A percentile compares a stretch with the other conserved stretches of the same genome.
These are phyloP conservation scores for Oedothorax gibbosus DNA, from an alignment of 1,140 invertebrate species.

Conservation along the genomic window DNA sequence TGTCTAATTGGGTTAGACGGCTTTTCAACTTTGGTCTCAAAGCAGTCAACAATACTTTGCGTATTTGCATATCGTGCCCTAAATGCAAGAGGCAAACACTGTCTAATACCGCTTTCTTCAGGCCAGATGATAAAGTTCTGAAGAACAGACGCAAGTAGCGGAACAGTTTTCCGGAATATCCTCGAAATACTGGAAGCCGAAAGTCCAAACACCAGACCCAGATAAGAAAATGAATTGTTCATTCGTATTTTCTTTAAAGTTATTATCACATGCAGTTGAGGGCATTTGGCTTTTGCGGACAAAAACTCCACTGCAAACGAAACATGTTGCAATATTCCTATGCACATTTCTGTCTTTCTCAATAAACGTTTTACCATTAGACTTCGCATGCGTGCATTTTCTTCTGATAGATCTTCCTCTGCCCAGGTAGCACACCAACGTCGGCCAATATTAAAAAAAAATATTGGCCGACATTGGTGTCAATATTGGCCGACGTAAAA, in stretches of 20 bases:
- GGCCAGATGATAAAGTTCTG: slow-evolving; percentile 24
- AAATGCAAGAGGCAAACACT: neutral
- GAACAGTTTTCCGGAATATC: slow-evolving; percentile 1
- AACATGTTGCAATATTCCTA: neutral
- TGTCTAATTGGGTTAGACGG: slow-evolving; percentile 38
- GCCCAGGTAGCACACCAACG: no score
- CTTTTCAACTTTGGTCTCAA: slow-evolving; percentile 61
- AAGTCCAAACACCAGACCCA: slow-evolving; percentile 5
- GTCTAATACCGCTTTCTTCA: neutral
- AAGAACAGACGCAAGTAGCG: neutral
- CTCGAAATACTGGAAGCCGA: neutral
- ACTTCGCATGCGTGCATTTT: neutral
- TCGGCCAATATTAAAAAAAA: no score
- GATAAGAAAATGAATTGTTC: neutral
- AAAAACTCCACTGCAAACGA: slow-evolving; percentile 7
- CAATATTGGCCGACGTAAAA: no score
- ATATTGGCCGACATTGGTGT: no score
- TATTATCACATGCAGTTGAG: neutral
- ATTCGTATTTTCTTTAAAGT: slow-evolving; percentile 8
- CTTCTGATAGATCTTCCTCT: neutral
- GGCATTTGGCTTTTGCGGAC: neutral
- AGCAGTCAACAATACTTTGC: slow-evolving; percentile 60
- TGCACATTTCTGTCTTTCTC: slow-evolving; percentile 7
- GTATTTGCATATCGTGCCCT: slow-evolving; percentile 2
- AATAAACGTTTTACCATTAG: neutral